phyloP scores from a whole-genome alignment of 1,140 invertebrate genomes.

The Wiebesia pumilae region DNA sequence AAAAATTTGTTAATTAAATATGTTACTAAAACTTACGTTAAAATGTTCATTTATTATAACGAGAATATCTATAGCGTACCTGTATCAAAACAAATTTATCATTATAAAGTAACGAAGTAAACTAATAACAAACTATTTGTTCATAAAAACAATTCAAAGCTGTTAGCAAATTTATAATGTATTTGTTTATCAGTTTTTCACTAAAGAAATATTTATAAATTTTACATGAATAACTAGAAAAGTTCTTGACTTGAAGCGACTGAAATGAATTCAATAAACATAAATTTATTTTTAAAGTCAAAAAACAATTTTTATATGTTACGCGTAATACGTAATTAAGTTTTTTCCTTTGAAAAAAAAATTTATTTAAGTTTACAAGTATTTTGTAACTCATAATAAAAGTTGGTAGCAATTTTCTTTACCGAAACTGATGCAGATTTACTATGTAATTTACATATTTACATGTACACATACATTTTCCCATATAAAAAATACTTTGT shows the following conservation, averaged over 20 bases:
- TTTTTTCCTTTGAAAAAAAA: not conserved
- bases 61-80: not conserved
- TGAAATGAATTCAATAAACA: not conserved
- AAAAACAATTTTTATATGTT: not conserved
- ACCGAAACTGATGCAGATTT: conserved; percentile 17
- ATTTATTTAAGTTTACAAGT: conserved; percentile 9
- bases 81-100: not conserved
- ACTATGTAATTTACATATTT: conserved; percentile 36
- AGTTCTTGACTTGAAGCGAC: not conserved
- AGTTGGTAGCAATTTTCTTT: conserved; percentile 25
- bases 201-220: too few relatives aligned
- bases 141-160: too few relatives aligned
- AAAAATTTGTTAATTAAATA: not conserved
- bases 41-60: not conserved
- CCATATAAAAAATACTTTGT: conserved; percentile 14
- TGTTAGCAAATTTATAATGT: too few relatives aligned
- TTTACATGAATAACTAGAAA: too few relatives aligned
- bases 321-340: not conserved
- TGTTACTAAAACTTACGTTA: not conserved
- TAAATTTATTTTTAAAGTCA: not conserved
- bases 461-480: not conserved
- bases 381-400: conserved; percentile 23
- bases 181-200: too few relatives aligned
- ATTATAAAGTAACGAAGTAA: not conserved
- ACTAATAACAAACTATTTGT: too few relatives aligned